Base-by-base conservation (phyloP, 2,888 invertebrate species). In the Drosophila conformis region DNA sequence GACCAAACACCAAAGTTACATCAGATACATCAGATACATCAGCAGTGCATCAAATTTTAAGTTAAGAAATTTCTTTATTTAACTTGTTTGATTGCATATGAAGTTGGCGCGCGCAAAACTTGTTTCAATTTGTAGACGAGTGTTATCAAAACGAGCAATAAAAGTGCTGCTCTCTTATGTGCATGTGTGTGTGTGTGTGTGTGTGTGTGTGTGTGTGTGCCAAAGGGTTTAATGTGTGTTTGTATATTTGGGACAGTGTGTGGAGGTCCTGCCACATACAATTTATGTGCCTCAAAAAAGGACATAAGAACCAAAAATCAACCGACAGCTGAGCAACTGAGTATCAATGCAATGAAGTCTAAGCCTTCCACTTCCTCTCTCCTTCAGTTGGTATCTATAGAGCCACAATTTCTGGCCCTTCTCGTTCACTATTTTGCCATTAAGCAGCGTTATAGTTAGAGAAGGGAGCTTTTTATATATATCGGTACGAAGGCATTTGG, bases 241-340 rank as follows among this genome's bases (percentile, higher is more conserved):
- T 29, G 68, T 49, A 42, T 72, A 54, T 52, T 46, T 69, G 51
- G 58, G 61, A 57, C 6, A 2, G 27, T 5, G 18, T 31, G 13
- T 69, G 64, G 27, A 21, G 61, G 64, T 74, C 49, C 56, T 80
- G 76, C 69, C 76, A 69, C 84, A 76, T 78, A 69, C 89, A 89
- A 83, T 89, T 84, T 84, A 89, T 89, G 84, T 81, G 72, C 78
- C 78, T 63, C 78, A 83, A 80, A 84, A 46, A 84, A 64, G 80
- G 80, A 69, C 57, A 76, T 59, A 67, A 57, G 74, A 72, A 68
- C 74, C 78, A 76, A 80, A 83, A 83, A 77, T 83, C 83, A 89
- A 86, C 66, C 80, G 74, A 73, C 81, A 73, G 68, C 82, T 69
- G 69, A 81, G 78, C 86, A 72, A 66, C 76, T 60, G 76, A 69